Conservation (phyloP, 2,113 vertebrate genomes). For the Tympanuchus pallidicinctus region DNA sequence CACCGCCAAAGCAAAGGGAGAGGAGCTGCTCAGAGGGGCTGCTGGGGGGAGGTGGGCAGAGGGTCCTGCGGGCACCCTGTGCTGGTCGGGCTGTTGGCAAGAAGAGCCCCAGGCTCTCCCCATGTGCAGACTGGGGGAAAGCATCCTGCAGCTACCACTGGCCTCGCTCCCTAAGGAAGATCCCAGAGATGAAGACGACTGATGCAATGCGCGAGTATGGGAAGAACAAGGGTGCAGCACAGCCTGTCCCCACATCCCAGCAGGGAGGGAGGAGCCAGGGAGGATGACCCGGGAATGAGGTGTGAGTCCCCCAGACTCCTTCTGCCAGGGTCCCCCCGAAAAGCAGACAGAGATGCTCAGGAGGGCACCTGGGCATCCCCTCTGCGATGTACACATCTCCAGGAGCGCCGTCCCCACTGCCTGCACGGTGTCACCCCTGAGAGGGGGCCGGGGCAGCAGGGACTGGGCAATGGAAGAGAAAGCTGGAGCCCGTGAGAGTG, state of each 20-base stretch:
- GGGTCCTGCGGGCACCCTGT: fast-evolving
- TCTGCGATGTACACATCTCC: background rate
- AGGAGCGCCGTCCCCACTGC: background rate
- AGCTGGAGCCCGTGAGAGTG: slow-evolving; percentile 66
- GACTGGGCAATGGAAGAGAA: slow-evolving; percentile 71
- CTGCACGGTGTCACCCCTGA: background rate
- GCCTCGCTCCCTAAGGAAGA: slow-evolving; percentile 33
- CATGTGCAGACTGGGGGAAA: background rate
- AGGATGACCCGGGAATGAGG: slow-evolving; percentile 9
- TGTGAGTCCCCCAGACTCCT: background rate
- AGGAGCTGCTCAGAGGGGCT: slow-evolving; percentile 32
- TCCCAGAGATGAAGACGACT: slow-evolving; percentile 40
- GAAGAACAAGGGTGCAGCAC: slow-evolving; percentile 50
- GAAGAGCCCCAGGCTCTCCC: background rate
- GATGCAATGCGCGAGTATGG: background rate
- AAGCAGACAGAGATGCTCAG: background rate
- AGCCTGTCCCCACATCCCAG: background rate
- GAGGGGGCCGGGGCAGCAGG: background rate
- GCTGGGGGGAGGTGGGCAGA: background rate
- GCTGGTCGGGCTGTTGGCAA: fast-evolving
- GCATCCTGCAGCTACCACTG: background rate
- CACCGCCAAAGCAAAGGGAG: background rate
- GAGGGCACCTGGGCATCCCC: background rate
- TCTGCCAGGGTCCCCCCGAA: background rate
- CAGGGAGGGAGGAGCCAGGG: background rate